Percentiles rank a stretch among this genome's conserved stretches.
Conservation (phyloP, 2,888 invertebrate species). For the Tolmerus cingulatus region DNA sequence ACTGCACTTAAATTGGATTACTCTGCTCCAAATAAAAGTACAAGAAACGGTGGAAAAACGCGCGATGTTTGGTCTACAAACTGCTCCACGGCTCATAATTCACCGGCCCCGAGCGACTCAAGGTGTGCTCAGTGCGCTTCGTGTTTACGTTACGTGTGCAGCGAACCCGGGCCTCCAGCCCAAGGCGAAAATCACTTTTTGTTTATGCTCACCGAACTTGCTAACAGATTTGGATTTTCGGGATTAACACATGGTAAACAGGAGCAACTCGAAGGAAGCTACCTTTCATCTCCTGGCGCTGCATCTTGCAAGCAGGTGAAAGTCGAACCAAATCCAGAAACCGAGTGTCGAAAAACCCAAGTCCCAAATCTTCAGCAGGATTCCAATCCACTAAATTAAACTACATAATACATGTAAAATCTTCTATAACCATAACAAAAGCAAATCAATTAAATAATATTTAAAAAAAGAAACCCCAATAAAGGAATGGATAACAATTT, state of each 20-base stretch:
- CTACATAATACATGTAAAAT: background rate
- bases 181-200: constrained; percentile 1
- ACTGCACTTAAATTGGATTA: constrained; percentile 16
- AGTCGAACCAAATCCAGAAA: background rate
- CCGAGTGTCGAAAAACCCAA: background rate
- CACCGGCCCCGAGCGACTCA: background rate
- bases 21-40: constrained; percentile 11
- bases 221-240: background rate
- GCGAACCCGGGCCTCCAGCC: background rate
- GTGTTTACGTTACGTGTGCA: background rate
- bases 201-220: background rate
- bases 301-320: background rate
- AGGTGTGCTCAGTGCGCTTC: background rate
- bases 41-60: constrained; percentile 10
- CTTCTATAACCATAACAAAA: too few species aligned
- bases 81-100: background rate
- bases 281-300: background rate
- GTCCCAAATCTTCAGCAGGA: background rate
- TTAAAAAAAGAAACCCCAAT: too few species aligned
- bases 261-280: background rate
- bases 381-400: background rate
- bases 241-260: background rate
- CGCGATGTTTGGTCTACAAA: constrained; percentile 29
- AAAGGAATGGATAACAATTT: too few species aligned
- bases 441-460: too few species aligned